Evolutionary conservation across 2,888 invertebrate species (phyloP).

Genomic region (Macrostomum cliftonense): DNA sequence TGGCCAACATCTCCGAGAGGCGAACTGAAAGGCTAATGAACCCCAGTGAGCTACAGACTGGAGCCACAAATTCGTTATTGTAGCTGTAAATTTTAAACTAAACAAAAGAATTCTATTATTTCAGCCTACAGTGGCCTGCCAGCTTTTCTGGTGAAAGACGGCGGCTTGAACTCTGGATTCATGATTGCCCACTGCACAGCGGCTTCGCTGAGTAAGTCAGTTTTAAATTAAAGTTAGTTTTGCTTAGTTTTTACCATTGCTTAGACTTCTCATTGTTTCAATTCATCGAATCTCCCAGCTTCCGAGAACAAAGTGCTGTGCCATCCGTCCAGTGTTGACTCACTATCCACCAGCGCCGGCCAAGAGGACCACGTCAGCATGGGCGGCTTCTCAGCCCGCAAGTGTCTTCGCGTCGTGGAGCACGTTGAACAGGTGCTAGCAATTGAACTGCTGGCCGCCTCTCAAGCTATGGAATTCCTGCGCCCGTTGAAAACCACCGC

Average conservation of each 20-base stretch:
- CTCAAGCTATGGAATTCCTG: slow-evolving; percentile 50
- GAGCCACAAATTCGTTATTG: too few relatives aligned
- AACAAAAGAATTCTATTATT: too few relatives aligned
- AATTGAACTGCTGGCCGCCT: slow-evolving; percentile 48
- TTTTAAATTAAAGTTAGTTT: too few relatives aligned
- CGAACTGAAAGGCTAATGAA: slow-evolving; percentile 48
- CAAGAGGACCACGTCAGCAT: slow-evolving; percentile 54
- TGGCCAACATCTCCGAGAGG: slow-evolving; percentile 50
- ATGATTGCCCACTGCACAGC: slow-evolving; percentile 52
- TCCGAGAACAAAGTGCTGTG: slow-evolving; percentile 52
- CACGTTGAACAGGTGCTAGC: slow-evolving; percentile 46
- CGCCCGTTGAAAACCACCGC: slow-evolving; percentile 47
- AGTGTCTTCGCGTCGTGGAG: slow-evolving; percentile 44
- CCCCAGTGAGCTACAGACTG: slow-evolving; percentile 36
- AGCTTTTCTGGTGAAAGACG: slow-evolving; percentile 48
- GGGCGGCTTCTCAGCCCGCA: slow-evolving; percentile 50
- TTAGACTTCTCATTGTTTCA: too few relatives aligned
- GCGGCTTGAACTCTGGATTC: slow-evolving; percentile 52
- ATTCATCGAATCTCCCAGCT: slow-evolving; percentile 40
- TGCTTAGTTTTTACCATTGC: too few relatives aligned
- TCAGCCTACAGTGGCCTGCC: slow-evolving; percentile 47
- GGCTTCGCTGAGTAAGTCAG: slow-evolving; percentile 44
- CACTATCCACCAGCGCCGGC: slow-evolving; percentile 48
- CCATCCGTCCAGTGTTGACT: slow-evolving; percentile 50
- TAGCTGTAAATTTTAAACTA: neutral